Evolutionary conservation across 1,140 invertebrate species (phyloP).

Genomic region (Eriosoma lanigerum): DNA sequence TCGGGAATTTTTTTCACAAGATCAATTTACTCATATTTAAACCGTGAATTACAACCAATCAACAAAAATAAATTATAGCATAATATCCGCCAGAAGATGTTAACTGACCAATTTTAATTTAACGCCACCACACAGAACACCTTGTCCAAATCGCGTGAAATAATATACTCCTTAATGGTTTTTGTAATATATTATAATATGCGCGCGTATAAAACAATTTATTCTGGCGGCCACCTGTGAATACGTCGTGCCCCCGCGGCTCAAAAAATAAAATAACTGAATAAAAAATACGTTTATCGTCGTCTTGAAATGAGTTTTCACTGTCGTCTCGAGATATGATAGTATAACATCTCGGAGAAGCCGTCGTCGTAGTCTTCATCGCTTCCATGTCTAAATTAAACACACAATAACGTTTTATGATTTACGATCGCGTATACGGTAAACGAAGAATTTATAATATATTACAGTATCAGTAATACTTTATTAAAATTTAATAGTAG

Average conservation of each 20-base stretch:
- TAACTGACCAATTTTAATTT: slow-evolving; percentile 40
- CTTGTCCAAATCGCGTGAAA: slow-evolving; percentile 45
- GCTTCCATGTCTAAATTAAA: not conserved
- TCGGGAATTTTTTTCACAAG: not conserved
- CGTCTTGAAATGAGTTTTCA: not conserved
- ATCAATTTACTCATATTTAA: not conserved
- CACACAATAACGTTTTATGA: not conserved
- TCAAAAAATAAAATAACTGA: not conserved
- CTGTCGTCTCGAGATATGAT: not conserved
- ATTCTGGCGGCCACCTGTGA: slow-evolving; percentile 9
- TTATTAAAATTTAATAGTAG: no score
- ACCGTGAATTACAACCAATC: not conserved
- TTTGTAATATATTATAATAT: slow-evolving; percentile 1
- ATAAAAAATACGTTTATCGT: not conserved
- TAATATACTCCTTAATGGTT: slow-evolving; percentile 16
- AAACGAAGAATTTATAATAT: no score
- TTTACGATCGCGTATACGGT: not conserved
- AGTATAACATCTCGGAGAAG: not conserved
- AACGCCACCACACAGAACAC: slow-evolving; percentile 27
- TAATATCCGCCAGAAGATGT: not conserved
- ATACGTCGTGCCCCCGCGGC: not conserved
- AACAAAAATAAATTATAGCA: no score
- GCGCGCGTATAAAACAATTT: slow-evolving; percentile 21
- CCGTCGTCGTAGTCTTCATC: not conserved
- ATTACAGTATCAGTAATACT: no score